Evolutionary conservation across 2,888 invertebrate genomes (phyloP).

Genomic region (Bellardia bayeri): DNA sequence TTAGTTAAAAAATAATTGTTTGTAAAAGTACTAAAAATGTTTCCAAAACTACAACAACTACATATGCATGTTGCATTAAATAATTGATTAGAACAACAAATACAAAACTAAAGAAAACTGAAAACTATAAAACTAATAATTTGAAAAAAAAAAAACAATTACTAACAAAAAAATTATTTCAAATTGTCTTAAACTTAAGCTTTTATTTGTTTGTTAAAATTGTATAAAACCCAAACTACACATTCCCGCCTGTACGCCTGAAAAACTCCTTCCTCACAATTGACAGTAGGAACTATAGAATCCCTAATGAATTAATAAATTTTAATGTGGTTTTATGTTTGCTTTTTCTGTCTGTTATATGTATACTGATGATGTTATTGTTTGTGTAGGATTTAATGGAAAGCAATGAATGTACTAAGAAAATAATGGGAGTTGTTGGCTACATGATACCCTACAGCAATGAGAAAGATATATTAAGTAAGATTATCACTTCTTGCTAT

Average conservation of each 20-base stretch:
- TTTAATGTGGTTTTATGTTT: constrained; percentile 30
- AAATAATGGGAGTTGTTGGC: too few relatives aligned
- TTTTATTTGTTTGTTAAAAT: constrained; percentile 30
- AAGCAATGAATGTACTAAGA: too few relatives aligned
- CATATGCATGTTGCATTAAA: constrained; percentile 28
- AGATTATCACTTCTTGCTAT: too few relatives aligned
- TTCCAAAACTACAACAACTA: constrained; percentile 57
- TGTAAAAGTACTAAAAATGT: constrained; percentile 52
- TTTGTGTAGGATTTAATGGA: too few relatives aligned
- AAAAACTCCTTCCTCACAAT: background rate
- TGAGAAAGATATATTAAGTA: too few relatives aligned
- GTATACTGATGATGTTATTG: background rate
- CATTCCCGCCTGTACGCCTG: background rate
- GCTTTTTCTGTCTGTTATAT: background rate
- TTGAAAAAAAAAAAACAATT: background rate
- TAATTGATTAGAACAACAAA: constrained; percentile 36
- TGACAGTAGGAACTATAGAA: background rate
- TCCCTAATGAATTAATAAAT: constrained; percentile 33
- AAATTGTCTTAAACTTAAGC: constrained; percentile 32
- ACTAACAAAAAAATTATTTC: background rate
- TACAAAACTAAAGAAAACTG: background rate
- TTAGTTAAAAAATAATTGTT: constrained; percentile 44
- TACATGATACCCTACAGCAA: background rate
- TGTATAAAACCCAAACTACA: constrained; percentile 18
- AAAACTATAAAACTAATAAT: constrained; percentile 8